Base-by-base conservation (phyloP, 2,113 vertebrate genomes). In the Pituophis catenifer region DNA sequence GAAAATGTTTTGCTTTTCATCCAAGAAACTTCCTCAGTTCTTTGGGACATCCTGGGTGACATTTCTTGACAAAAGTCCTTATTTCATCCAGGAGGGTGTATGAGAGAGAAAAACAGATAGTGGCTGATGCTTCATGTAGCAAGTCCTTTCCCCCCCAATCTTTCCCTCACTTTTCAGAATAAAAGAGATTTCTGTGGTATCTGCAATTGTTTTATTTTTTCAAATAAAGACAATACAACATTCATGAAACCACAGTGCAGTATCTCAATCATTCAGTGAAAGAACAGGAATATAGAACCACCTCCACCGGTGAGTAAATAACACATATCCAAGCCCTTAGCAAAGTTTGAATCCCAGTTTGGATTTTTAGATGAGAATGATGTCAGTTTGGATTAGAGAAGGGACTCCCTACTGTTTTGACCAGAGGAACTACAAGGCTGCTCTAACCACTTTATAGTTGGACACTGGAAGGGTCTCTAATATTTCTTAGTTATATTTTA, bases 121-220 rank as follows among this genome's bases (percentile, higher is more conserved):
- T 11, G 9, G 44, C 2, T 59, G 57, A 81, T 26, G 10, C 4
- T 26, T 11, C 29, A 8, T 54, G 23, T 33, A 33, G 24, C 24
- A 21, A 52, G 48, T 59, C 48, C 5, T 62, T 62, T 53, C 3
- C 15, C 33, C 29, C 65, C 13, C 44, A 50, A 1, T 5, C 15
- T 70, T 29, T 33, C 12, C 29, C 38, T 48, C 44, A 17, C 17
- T 75, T 33, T 17, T 50, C 38, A 50, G 24, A 23, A 58, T n/a
- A 65, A 90, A 92, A 52, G 7, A 90, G 26, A 90, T 90, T 26
- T 29, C 70, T 89, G 87, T 21, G 9, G 2, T 91, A 95, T 96
- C 52, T 26, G 19, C 24, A 90, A 38, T 57, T 2, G 93, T 97
- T 98, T 97, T 58, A 58, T 90, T 97, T 98, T 90, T 96, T 81